A percentile compares a stretch with the other conserved stretches of the same genome.
Conservation (phyloP, 1,140 invertebrate genomes). For the Ylistrum balloti region DNA sequence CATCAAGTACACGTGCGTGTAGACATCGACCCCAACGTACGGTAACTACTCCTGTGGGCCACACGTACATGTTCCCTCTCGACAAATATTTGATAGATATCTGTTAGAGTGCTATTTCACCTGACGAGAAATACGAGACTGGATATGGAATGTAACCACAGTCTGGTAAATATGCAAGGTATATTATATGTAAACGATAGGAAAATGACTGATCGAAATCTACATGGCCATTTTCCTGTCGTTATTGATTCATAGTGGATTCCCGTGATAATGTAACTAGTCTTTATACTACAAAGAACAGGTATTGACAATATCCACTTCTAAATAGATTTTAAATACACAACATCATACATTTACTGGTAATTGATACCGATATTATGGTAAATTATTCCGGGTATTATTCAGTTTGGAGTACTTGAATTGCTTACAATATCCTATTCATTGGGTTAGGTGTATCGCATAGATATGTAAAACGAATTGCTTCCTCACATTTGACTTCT, state of each 20-base stretch:
- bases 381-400: background rate
- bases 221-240: background rate
- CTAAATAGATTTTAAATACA: background rate
- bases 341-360: background rate
- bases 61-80: background rate
- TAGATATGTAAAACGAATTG: no score
- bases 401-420: background rate
- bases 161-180: background rate
- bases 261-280: background rate
- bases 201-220: background rate
- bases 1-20: background rate
- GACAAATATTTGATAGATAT: slow-evolving; percentile 15
- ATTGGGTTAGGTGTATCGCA: no score
- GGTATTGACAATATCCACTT: background rate
- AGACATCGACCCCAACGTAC: background rate
- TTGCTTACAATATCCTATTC: background rate
- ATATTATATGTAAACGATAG: background rate
- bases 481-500: no score
- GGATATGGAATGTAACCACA: background rate
- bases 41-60: background rate
- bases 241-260: background rate
- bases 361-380: background rate
- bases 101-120: background rate
- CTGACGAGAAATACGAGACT: background rate
- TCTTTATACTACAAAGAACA: background rate